Evolutionary conservation across 2,797 vertebrate genomes (phyloP), one percentile per base, ranked within the genome.

Genomic region (Karalla daura): DNA sequence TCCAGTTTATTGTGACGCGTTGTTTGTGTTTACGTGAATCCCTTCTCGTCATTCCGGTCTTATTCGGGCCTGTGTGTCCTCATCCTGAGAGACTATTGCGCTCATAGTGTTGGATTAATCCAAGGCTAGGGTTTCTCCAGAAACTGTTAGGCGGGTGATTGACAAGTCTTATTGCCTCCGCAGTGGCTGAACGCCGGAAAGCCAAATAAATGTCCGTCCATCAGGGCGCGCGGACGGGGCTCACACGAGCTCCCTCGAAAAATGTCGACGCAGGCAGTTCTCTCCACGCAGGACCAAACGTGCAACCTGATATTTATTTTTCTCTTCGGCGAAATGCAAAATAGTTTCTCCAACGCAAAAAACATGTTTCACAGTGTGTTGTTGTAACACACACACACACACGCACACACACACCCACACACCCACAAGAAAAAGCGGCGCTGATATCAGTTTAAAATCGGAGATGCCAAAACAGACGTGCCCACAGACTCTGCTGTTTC

Each of bases 401-500:
- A n/a, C n/a, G n/a, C n/a, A n/a, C n/a, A n/a, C n/a, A n/a, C n/a
- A n/a, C n/a, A n/a, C n/a, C n/a, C n/a, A n/a, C n/a, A n/a, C n/a
- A n/a, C n/a, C n/a, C n/a, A n/a, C 43, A 78, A 55, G 46, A 76
- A 73, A 74, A 36, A 43, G 43, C 49, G 4, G 47, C 41, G 72
- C 23, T 30, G 55, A 77, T 46, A 53, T 62, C 47, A 66, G 11
- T 74, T 70, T 54, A 59, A 73, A 83, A 53, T 46, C 4, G 11
- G 13, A 76, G 36, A 73, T 54, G 51, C 60, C 39, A 59, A 53
- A 78, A 86, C 61, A 65, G 65, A 85, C 71, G 65, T 61, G 52
- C 40, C 74, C 82, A 72, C 77, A 88, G 69, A 86, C 74, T 66
- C 51, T 21, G 46, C 66, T 63, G 53, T 72, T 71, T 78, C 71